Conservation (phyloP, 2,113 vertebrate genomes). For the Actenoides hombroni region DNA sequence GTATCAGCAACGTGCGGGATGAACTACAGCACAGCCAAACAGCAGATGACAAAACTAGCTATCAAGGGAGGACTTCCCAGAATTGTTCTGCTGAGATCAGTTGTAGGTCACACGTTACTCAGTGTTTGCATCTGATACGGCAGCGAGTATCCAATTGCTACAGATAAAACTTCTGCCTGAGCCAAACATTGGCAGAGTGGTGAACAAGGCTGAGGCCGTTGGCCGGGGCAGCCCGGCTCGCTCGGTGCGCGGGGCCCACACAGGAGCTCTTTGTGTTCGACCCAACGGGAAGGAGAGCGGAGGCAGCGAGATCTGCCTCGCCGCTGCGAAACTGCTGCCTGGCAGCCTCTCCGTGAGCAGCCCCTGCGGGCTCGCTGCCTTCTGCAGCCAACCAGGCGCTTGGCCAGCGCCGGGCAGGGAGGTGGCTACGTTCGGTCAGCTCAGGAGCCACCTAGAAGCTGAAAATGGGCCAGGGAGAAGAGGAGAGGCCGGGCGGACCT, state of each 20-base stretch:
- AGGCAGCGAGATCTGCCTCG: not conserved
- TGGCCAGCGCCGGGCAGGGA: not conserved
- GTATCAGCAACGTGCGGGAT: not conserved
- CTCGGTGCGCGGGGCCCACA: not conserved
- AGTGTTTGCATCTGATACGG: not conserved
- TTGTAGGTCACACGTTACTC: not conserved
- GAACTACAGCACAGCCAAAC: fast-evolving
- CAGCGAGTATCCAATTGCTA: not conserved
- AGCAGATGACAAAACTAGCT: not conserved
- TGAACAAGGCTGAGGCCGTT: slow-evolving; percentile 10
- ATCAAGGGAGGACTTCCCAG: not conserved
- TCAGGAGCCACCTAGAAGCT: fast-evolving
- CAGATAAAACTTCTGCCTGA: not conserved
- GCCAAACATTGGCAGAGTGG: not conserved
- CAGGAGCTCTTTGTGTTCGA: not conserved
- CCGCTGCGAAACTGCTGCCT: not conserved
- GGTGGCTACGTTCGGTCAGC: not conserved
- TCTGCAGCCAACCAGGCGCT: not conserved
- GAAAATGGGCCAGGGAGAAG: not conserved
- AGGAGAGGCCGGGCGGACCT: not conserved
- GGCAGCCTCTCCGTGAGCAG: not conserved
- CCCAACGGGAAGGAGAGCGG: not conserved
- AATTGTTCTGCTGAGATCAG: not conserved
- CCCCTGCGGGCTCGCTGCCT: not conserved
- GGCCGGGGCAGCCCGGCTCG: not conserved